Evolutionary conservation across 2,797 vertebrate species (phyloP).

Genomic region (Telmatherina bonti): DNA sequence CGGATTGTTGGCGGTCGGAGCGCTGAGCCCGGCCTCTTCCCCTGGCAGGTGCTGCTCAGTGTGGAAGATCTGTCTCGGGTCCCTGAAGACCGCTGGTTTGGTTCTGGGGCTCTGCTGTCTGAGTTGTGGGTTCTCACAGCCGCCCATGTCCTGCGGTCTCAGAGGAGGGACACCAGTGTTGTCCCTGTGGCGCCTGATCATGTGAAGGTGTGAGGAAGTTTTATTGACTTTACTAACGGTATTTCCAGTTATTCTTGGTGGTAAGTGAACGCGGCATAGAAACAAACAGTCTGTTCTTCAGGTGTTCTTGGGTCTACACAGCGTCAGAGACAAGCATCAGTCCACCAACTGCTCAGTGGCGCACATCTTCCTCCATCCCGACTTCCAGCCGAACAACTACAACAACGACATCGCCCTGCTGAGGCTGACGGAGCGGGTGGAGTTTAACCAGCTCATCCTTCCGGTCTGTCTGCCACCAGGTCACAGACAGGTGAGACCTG

Average conservation of each 20-base stretch:
- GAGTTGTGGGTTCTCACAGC: conserved; percentile 93
- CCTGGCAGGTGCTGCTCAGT: conserved; percentile 94
- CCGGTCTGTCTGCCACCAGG: conserved; percentile 90
- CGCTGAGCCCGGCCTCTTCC: conserved; percentile 89
- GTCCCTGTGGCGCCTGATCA: conserved; percentile 88
- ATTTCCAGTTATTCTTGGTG: neutral
- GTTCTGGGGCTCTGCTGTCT: conserved; percentile 92
- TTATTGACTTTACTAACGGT: neutral
- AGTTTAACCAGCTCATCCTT: conserved; percentile 80
- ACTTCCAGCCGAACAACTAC: conserved; percentile 93
- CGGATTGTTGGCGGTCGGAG: conserved; percentile 91
- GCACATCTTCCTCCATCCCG: conserved; percentile 88
- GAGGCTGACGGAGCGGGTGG: conserved; percentile 84
- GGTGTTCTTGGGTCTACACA: conserved; percentile 89
- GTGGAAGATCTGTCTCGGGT: conserved; percentile 92
- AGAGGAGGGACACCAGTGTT: conserved; percentile 88
- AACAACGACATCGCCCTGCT: conserved; percentile 95
- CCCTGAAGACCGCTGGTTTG: conserved; percentile 93
- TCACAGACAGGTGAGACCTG: conserved; percentile 65
- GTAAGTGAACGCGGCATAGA: neutral
- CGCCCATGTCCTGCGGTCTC: conserved; percentile 92
- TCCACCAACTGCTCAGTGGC: conserved; percentile 86
- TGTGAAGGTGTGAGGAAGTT: conserved; percentile 72
- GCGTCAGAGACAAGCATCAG: conserved; percentile 81
- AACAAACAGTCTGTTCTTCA: conserved; percentile 20